Evolutionary conservation across 1,140 invertebrate genomes (phyloP).

Genomic region (Aplysia californica): DNA sequence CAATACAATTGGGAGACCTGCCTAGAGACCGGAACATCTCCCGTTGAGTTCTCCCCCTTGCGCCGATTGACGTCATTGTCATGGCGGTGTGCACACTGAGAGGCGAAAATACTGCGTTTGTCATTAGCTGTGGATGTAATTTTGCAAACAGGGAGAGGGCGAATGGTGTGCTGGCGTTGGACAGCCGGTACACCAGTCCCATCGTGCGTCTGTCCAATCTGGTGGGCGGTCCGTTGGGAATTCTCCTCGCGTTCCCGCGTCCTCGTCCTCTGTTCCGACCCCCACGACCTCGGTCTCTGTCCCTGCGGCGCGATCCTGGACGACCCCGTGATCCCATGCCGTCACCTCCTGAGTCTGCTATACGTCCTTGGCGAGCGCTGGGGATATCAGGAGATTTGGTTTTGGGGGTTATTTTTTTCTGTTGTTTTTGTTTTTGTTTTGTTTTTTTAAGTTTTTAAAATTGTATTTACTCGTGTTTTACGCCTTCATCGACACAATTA

Average conservation of each 20-base stretch:
- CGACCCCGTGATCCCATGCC: no score
- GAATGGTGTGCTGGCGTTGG: neutral
- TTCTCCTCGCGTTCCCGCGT: neutral
- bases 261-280: neutral
- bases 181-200: neutral
- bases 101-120: neutral
- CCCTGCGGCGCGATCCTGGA: no score
- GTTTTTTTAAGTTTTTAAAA: no score
- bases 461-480: no score
- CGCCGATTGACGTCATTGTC: slow-evolving; percentile 10
- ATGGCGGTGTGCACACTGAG: slow-evolving; percentile 1
- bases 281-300: neutral
- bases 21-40: neutral
- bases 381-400: no score
- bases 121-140: neutral
- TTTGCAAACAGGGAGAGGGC: neutral
- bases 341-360: no score
- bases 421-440: no score
- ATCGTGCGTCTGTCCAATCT: neutral
- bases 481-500: no score
- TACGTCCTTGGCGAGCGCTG: no score
- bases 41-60: neutral
- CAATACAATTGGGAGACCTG: neutral
- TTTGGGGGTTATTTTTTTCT: no score
- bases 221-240: neutral